Conservation (phyloP, 2,113 vertebrate species). For the Otocyon megalotis region DNA sequence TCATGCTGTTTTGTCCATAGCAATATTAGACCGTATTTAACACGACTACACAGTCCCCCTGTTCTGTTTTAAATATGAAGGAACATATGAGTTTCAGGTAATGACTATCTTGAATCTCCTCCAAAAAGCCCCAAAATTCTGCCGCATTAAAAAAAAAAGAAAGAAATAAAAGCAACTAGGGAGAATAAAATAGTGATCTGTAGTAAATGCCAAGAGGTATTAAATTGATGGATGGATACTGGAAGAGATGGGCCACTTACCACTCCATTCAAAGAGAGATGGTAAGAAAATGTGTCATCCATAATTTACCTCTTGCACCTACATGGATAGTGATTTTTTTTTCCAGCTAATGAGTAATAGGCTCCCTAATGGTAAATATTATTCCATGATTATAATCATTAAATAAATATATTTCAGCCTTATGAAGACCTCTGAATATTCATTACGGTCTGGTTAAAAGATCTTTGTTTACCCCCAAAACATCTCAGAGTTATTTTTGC, state of each 20-base stretch:
- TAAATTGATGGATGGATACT: not conserved
- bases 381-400: slow-evolving; percentile 32
- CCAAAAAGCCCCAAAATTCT: not conserved
- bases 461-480: not conserved
- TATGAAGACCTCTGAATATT: not conserved
- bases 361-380: slow-evolving; percentile 25
- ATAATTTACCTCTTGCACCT: slow-evolving; percentile 31
- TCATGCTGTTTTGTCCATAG: not conserved
- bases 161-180: slow-evolving; percentile 43
- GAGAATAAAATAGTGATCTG: slow-evolving; percentile 14
- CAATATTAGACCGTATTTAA: not conserved
- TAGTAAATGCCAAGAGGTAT: slow-evolving; percentile 28
- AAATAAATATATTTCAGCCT: slow-evolving; percentile 27
- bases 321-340: not conserved
- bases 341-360: not conserved
- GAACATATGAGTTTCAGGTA: not conserved
- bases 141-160: slow-evolving; percentile 41
- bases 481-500: not conserved
- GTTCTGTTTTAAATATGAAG: slow-evolving; percentile 58
- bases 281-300: slow-evolving; percentile 14
- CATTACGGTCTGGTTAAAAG: not conserved
- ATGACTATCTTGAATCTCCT: slow-evolving; percentile 42
- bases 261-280: not conserved
- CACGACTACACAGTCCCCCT: not conserved
- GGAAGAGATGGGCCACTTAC: slow-evolving; percentile 11